Base-by-base conservation (phyloP, 2,113 vertebrate genomes). In the Oncorhynchus masou region DNA sequence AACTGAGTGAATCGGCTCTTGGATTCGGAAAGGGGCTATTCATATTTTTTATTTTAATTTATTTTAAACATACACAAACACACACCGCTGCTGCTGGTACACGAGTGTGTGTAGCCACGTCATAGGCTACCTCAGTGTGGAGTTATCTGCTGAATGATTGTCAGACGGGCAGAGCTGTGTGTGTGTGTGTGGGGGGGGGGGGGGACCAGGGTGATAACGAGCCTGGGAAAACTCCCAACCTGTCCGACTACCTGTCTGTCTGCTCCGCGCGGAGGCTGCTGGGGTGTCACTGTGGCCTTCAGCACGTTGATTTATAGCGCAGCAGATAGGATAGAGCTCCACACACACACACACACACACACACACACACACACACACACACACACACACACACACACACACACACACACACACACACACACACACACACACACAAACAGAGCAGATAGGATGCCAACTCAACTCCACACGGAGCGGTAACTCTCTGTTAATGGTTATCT, bases 401-500 rank as follows among this genome's bases (percentile, higher is more conserved):
- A n/a, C n/a, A n/a, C n/a, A n/a, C n/a, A n/a, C n/a, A n/a, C n/a
- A n/a, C n/a, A n/a, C n/a, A n/a, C n/a, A n/a, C n/a, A n/a, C n/a
- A n/a, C n/a, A n/a, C n/a, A n/a, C n/a, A n/a, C n/a, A n/a, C n/a
- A n/a, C n/a, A n/a, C n/a, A n/a, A n/a, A n/a, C 5, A 15, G 1
- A 12, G 49, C 15, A 51, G 49, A 51, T 51, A 16, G 2, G 39
- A 45, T 45, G 8, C 39, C 49, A 54, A 15, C 15, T 19, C 16
- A 13, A 54, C 39, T 11, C 39, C 49, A 54, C 49, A 75, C 81
- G 79, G 81, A 88, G 85, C 89, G 85, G 85, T 90, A 84, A 91
- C 88, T 86, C 91, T 95, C 93, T 93, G 96, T 96, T 97, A 96
- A 96, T 96, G 88, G 96, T 96, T 95, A 92, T 89, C 94, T 88